phyloP scores from a whole-genome alignment of 92 coral and sea anemone genomes.

The Zoanthus sociatus region DNA sequence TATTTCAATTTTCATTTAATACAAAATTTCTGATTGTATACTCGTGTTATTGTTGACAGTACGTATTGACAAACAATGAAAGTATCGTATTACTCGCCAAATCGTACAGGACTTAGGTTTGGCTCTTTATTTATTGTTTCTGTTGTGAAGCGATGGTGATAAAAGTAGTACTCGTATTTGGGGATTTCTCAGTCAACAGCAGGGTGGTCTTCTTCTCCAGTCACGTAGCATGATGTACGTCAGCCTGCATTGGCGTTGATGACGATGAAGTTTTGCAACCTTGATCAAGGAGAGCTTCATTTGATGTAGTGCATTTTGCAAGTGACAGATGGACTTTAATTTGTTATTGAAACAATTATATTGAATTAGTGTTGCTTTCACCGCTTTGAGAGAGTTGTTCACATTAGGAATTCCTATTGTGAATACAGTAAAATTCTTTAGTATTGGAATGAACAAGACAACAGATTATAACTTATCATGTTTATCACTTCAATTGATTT shows the following conservation, averaged over 20 bases:
- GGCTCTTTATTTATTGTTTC: not conserved
- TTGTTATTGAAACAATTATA: no score
- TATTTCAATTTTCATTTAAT: no score
- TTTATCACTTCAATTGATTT: no score
- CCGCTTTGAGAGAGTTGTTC: no score
- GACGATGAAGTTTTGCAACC: constrained; percentile 47
- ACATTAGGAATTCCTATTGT: no score
- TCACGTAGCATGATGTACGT: constrained; percentile 35
- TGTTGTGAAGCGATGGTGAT: not conserved
- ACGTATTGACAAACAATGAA: no score
- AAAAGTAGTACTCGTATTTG: not conserved
- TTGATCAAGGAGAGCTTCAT: constrained; percentile 33
- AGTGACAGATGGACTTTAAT: not conserved
- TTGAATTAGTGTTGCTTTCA: no score
- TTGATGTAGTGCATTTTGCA: constrained; percentile 27
- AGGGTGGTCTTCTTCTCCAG: constrained; percentile 24
- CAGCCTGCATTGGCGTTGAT: constrained; percentile 13
- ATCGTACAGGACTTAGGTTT: not conserved
- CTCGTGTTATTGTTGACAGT: no score
- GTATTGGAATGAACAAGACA: no score
- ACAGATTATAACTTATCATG: no score
- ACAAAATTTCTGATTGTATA: no score
- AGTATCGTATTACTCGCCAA: not conserved
- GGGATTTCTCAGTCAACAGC: constrained; percentile 28
- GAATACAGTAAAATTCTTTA: no score